Percentiles rank a stretch among this genome's conserved stretches.
These are phyloP conservation scores for Choloepus hoffmanni DNA, from an alignment of 2,113 vertebrate species.

Conservation along the genomic window DNA sequence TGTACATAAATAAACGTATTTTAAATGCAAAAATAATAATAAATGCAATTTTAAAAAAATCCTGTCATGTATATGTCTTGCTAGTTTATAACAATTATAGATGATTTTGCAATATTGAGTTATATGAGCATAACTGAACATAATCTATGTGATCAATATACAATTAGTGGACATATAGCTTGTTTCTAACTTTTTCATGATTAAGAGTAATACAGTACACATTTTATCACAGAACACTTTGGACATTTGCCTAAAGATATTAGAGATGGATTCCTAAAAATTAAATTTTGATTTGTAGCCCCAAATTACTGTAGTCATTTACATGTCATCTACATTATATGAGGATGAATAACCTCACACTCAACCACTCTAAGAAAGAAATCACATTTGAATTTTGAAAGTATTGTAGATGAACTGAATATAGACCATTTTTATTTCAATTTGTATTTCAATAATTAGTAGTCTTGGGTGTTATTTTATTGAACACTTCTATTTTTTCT, in stretches of 20 bases:
- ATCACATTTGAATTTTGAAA: neutral
- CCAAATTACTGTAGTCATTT: neutral
- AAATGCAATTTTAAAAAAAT: neutral
- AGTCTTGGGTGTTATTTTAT: neutral
- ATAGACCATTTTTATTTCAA: neutral
- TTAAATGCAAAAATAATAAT: neutral
- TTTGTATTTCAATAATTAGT: neutral
- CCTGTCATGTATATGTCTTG: neutral
- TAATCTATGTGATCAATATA: neutral
- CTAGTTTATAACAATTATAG: neutral
- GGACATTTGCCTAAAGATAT: neutral
- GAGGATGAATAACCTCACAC: neutral
- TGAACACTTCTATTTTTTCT: constrained; percentile 17
- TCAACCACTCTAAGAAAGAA: neutral
- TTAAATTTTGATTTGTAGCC: neutral
- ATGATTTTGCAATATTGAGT: neutral
- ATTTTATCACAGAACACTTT: neutral
- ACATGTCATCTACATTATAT: neutral
- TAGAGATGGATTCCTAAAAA: neutral
- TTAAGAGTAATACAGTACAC: neutral
- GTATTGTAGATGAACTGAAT: neutral
- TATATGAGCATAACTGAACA: neutral
- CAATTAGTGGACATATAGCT: neutral
- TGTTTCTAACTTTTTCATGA: neutral
- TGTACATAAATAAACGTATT: neutral